Conservation (phyloP, 1,140 invertebrate genomes). For the Bombus huntii region DNA sequence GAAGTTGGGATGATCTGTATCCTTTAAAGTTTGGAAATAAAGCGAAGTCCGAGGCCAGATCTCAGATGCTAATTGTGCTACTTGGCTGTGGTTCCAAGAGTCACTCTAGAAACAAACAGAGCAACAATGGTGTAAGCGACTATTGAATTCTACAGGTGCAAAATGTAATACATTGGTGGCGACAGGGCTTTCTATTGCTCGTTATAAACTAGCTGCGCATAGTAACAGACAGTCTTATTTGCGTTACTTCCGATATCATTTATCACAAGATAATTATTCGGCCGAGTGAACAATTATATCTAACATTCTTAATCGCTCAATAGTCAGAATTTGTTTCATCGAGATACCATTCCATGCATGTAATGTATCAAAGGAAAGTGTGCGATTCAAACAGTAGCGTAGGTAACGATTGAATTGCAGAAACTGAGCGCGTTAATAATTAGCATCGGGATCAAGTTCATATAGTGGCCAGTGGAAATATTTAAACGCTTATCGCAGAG, state of each 20-base stretch:
- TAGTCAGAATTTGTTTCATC: neutral
- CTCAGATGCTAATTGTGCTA: constrained; percentile 9
- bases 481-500: neutral
- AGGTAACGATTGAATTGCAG: neutral
- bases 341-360: neutral
- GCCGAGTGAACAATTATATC: neutral
- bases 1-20: too few relatives aligned
- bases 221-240: neutral
- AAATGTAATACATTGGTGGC: neutral
- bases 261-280: neutral
- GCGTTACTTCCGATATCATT: neutral
- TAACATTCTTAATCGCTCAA: constrained; percentile 1
- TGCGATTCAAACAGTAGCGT: neutral
- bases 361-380: constrained; percentile 11
- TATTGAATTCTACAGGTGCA: constrained; percentile 18
- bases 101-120: too few relatives aligned
- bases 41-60: neutral
- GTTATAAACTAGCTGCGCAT: neutral
- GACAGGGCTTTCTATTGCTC: neutral
- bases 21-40: neutral
- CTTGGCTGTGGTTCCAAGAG: neutral
- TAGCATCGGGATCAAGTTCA: too few relatives aligned
- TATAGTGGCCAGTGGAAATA: neutral
- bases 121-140: too few relatives aligned
- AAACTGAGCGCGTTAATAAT: neutral